Conservation (phyloP, 1,140 invertebrate genomes). For the Philotrypesis tridentata region DNA sequence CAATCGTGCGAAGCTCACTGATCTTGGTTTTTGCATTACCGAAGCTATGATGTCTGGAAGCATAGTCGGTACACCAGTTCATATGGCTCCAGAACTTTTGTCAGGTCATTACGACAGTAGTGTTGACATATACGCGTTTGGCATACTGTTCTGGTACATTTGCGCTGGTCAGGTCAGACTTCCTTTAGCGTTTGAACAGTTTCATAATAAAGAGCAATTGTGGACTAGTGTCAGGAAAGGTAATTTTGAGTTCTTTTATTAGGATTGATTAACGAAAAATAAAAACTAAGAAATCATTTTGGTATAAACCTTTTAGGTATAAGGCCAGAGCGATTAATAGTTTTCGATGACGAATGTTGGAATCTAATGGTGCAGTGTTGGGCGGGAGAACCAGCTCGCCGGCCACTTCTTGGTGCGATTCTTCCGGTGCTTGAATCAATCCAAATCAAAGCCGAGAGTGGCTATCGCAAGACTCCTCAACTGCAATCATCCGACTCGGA, state of each 20-base stretch:
- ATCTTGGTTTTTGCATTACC: conserved; percentile 93
- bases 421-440: conserved; percentile 79
- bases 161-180: conserved; percentile 88
- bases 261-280: conserved; percentile 16
- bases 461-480: conserved; percentile 45
- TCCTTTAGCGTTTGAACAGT: conserved; percentile 88
- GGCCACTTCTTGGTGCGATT: conserved; percentile 87
- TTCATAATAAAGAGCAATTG: conserved; percentile 90
- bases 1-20: conserved; percentile 88
- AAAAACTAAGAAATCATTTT: neutral
- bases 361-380: conserved; percentile 90
- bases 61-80: conserved; percentile 90
- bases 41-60: conserved; percentile 93
- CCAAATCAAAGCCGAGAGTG: conserved; percentile 57
- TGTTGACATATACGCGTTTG: conserved; percentile 94
- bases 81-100: conserved; percentile 94
- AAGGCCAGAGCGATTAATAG: conserved; percentile 83
- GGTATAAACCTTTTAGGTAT: conserved; percentile 71
- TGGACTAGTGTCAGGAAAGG: conserved; percentile 90
- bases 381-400: conserved; percentile 82
- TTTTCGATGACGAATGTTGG: conserved; percentile 89
- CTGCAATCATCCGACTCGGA: conserved; percentile 37
- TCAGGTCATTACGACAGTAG: conserved; percentile 87
- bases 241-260: conserved; percentile 63
- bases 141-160: conserved; percentile 93